Evolutionary conservation across 2,113 vertebrate genomes (phyloP).

Genomic region (Eurystomus gularis): DNA sequence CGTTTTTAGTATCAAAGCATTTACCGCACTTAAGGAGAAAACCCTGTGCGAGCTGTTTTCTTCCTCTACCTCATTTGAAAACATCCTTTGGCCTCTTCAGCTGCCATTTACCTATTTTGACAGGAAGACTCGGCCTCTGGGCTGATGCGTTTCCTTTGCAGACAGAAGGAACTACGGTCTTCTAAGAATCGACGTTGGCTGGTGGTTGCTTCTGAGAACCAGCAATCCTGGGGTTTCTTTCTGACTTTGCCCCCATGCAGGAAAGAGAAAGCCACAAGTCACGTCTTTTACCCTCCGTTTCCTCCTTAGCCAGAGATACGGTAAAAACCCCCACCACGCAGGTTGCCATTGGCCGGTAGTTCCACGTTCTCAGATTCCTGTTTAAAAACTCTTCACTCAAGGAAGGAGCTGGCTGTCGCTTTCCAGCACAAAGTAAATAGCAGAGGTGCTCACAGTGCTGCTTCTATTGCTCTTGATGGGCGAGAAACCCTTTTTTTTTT

Average conservation of each 20-base stretch:
- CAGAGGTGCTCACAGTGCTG: neutral
- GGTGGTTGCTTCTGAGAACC: neutral
- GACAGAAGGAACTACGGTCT: neutral
- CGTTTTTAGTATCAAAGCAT: neutral
- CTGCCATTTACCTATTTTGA: neutral
- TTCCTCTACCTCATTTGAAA: neutral
- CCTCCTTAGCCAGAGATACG: neutral
- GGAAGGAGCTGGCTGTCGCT: neutral
- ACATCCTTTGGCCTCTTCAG: neutral
- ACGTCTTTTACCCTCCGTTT: neutral
- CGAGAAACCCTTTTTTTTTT: neutral
- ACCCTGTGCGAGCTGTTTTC: neutral
- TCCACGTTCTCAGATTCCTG: neutral
- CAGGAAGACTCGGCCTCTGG: neutral
- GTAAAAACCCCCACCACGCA: neutral
- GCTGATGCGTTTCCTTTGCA: neutral
- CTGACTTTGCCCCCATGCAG: neutral
- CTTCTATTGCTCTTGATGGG: neutral
- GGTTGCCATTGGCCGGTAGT: neutral
- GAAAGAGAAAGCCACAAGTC: neutral
- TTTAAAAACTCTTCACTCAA: neutral
- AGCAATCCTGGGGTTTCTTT: neutral
- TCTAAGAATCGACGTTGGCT: fast-evolving
- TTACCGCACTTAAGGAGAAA: neutral
- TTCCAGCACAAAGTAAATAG: neutral